Conservation (phyloP, 2,113 vertebrate species). For the Nestor notabilis region DNA sequence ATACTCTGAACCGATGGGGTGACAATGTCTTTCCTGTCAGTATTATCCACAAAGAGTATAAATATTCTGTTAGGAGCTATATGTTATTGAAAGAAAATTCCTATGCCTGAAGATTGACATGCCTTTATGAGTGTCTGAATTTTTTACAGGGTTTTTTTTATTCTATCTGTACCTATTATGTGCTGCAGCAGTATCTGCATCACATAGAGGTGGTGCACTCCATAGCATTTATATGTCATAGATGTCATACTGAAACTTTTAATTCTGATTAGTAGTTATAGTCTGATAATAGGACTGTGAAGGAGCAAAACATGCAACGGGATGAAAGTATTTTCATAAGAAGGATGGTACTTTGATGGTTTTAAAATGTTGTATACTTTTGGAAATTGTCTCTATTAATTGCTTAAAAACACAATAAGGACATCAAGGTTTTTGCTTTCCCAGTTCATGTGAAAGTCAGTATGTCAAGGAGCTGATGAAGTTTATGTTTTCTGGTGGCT, state of each 20-base stretch:
- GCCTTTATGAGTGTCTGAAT: neutral
- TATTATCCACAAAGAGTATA: neutral
- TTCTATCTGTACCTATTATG: neutral
- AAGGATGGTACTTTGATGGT: neutral
- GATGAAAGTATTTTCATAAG: neutral
- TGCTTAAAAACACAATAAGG: neutral
- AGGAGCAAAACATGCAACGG: neutral
- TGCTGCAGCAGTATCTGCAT: neutral
- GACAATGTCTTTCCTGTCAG: neutral
- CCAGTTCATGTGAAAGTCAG: neutral
- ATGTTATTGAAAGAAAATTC: neutral
- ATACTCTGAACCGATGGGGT: neutral
- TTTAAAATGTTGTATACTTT: neutral
- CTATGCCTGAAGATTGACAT: neutral
- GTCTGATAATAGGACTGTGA: neutral
- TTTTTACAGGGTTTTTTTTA: neutral
- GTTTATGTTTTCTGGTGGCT: neutral
- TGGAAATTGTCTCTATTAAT: neutral
- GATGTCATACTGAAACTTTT: neutral
- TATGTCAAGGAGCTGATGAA: neutral
- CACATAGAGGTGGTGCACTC: neutral
- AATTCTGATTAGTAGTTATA: neutral
- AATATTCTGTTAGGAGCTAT: neutral
- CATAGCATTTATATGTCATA: neutral
- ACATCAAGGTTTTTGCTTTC: neutral